Evolutionary conservation across 2,797 vertebrate genomes (phyloP), one percentile per base, ranked within the genome.

Genomic region (Cottoperca gobio): DNA sequence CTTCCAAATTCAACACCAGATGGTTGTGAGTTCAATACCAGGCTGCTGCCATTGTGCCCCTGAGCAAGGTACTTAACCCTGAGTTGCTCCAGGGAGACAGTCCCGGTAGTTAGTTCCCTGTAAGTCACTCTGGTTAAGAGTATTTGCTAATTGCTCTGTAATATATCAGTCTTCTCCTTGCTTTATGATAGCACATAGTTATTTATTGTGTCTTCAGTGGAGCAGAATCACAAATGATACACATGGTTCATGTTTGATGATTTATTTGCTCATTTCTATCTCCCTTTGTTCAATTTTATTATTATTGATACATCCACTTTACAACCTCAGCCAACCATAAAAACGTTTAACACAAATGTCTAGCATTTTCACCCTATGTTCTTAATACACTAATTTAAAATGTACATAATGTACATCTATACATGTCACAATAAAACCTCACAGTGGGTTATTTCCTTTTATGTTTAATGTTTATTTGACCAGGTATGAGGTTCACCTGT

Each of bases 401-500:
- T 49, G 3, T 8, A 23, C 26, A n/a, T 26, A 54, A 8, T n/a
- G n/a, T n/a, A 28, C 42, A 33, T 58, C n/a, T 40, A 14, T 0
- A 23, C 23, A 40, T 33, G 24, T 66, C 61, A 66, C 16, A 49
- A 9, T 64, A 39, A 14, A 23, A 14, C 23, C 13, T 39, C 40
- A 53, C 23, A 21, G 33, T 21, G 21, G 28, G 21, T 63, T 59
- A 55, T 80, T 72, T 73, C 6, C 59, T 62, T 1, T 39, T 9
- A 52, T 35, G 70, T 49, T 40, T 0, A 28, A 49, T n/a, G 2
- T 35, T 40, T 31, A 37, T 71, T 50, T 73, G 19, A 60, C 35
- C 57, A 66, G 8, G n/a, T 45, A 49, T 49, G 50, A 82, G 60
- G 74, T 73, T 79, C 55, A 70, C 54, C 62, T 88, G 82, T 58